These are phyloP conservation scores for Coranthus polyacanthus DNA, from an alignment of 2,797 vertebrate species.

Conservation along the genomic window DNA sequence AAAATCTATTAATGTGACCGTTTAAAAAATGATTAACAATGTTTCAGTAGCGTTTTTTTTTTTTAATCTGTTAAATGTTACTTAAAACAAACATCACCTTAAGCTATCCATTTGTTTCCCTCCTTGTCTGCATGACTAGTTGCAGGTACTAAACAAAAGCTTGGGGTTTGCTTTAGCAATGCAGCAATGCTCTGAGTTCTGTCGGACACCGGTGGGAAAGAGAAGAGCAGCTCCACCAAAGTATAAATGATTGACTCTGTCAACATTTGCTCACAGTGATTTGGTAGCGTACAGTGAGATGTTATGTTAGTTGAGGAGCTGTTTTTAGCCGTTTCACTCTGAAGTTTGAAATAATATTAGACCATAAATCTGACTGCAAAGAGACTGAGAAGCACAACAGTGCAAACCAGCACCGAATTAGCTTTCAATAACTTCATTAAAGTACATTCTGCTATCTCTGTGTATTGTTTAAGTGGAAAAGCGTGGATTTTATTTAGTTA, in stretches of 20 bases:
- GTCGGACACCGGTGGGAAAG: conserved; percentile 2
- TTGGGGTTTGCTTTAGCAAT: background rate
- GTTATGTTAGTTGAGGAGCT: background rate
- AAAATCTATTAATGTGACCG: background rate
- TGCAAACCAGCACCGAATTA: background rate
- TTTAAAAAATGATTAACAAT: background rate
- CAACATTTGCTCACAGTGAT: conserved; percentile 7
- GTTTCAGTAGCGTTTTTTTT: background rate
- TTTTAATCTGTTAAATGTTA: no score
- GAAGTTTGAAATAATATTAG: background rate
- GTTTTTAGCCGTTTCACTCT: conserved; percentile 7
- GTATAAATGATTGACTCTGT: conserved; percentile 20
- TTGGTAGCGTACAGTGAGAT: no score
- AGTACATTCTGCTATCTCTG: no score
- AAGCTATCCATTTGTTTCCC: background rate
- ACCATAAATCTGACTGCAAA: conserved; percentile 8
- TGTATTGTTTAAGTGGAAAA: no score
- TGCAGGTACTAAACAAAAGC: background rate
- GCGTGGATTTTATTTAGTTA: no score
- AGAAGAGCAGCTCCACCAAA: background rate
- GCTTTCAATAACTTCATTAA: no score
- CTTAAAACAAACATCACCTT: no score
- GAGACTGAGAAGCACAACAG: no score
- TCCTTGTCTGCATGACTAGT: background rate
- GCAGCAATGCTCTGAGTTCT: conserved; percentile 1